phyloP scores from a whole-genome alignment of 2,113 vertebrate genomes.

The Cyphomyrus plagiostoma region DNA sequence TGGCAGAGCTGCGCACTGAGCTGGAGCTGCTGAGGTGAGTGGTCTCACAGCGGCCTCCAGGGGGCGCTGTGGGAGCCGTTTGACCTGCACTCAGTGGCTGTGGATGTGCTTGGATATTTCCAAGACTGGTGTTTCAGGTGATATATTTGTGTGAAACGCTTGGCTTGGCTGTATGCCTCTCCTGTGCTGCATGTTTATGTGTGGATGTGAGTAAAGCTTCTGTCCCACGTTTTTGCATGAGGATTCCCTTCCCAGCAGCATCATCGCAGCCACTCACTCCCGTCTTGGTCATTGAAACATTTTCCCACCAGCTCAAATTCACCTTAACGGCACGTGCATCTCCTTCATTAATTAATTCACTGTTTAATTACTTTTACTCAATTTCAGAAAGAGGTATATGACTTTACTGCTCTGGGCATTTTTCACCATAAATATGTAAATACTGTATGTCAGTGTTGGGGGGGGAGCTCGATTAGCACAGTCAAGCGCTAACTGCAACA shows the following conservation, averaged over 20 bases:
- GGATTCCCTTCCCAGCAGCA: not conserved
- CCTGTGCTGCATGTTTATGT: not conserved
- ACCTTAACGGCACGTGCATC: not conserved
- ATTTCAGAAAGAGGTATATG: not conserved
- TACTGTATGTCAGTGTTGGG: not conserved
- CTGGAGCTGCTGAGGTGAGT: conserved; percentile 74
- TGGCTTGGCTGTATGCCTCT: not conserved
- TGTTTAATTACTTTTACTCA: not conserved
- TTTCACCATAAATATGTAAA: not conserved
- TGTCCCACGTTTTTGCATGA: not conserved
- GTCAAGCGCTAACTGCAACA: not conserved
- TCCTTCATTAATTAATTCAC: not conserved
- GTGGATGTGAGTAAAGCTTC: not conserved
- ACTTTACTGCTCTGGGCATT: not conserved
- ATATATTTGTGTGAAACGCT: not conserved
- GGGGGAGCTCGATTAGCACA: not conserved
- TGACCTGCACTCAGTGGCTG: not conserved
- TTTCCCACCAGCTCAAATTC: not conserved
- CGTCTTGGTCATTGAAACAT: not conserved
- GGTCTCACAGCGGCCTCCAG: not conserved
- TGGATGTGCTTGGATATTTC: not conserved
- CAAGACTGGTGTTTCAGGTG: not conserved
- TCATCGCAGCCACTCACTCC: not conserved
- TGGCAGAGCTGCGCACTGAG: conserved; percentile 73
- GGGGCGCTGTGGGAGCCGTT: not conserved